phyloP scores from a whole-genome alignment of 92 coral and sea anemone genomes.

The Bergia puertoricense region DNA sequence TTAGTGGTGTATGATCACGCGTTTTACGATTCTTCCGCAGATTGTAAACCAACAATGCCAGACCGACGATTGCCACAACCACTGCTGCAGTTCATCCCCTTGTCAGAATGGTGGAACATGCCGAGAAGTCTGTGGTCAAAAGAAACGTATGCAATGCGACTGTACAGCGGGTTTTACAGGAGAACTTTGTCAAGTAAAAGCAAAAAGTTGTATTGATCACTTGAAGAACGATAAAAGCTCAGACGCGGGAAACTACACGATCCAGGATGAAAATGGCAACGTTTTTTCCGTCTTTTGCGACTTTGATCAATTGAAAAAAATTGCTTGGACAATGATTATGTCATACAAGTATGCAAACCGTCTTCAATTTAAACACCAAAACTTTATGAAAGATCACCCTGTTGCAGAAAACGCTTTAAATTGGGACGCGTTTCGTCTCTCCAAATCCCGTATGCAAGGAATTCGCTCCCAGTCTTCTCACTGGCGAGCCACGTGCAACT shows the following conservation, averaged over 20 bases:
- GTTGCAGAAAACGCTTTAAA: not conserved
- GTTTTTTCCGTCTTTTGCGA: slow-evolving; percentile 12
- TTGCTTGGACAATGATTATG: slow-evolving; percentile 21
- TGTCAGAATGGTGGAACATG: slow-evolving; percentile 8
- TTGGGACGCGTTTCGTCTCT: slow-evolving; percentile 21
- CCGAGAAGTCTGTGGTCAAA: slow-evolving; percentile 9
- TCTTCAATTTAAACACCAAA: not conserved
- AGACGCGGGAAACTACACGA: not conserved
- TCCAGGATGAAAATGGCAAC: slow-evolving; percentile 2
- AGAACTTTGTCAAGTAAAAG: slow-evolving; percentile 13
- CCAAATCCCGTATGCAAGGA: not conserved
- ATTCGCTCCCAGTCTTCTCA: slow-evolving; percentile 6
- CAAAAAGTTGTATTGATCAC: not conserved
- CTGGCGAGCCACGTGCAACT: slow-evolving; percentile 21
- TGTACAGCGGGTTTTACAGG: slow-evolving; percentile 9
- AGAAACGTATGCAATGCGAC: slow-evolving; percentile 8
- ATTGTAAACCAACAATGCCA: not conserved
- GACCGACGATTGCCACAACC: not conserved
- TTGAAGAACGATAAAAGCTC: not conserved
- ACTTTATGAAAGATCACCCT: not conserved
- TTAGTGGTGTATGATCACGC: no score
- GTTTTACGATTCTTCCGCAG: not conserved
- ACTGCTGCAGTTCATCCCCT: not conserved
- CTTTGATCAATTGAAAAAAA: not conserved
- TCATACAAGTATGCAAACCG: slow-evolving; percentile 11